Conservation (phyloP, 2,888 invertebrate genomes). For the Caenorhabditis uteleia region DNA sequence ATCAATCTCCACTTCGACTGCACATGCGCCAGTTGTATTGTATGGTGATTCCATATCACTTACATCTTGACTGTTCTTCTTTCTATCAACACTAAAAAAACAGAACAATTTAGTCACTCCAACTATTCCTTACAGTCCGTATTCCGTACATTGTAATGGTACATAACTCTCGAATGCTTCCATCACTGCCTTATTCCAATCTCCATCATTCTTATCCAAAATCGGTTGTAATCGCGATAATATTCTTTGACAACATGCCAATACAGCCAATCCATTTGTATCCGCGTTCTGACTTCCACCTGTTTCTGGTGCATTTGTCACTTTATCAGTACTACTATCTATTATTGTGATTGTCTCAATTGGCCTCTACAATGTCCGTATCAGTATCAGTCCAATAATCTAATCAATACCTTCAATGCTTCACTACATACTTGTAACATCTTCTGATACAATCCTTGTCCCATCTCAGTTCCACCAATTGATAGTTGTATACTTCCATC, state of each 20-base stretch:
- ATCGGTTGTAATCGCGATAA: conserved; percentile 16
- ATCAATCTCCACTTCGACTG: conserved; percentile 88
- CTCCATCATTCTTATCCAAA: conserved; percentile 28
- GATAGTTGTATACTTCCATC: conserved; percentile 84
- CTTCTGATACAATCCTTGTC: conserved; percentile 92
- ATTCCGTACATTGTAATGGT: conserved; percentile 49
- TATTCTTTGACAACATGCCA: conserved; percentile 61
- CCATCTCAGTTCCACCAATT: conserved; percentile 89
- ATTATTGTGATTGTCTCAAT: conserved; percentile 45
- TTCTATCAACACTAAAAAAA: conserved; percentile 41
- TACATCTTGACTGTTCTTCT: conserved; percentile 25
- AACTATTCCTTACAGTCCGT: conserved; percentile 39
- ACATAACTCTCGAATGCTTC: conserved; percentile 36
- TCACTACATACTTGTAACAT: conserved; percentile 84
- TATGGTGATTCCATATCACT: conserved; percentile 73
- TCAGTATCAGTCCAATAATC: neutral
- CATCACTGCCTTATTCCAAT: conserved; percentile 39
- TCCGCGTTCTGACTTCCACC: conserved; percentile 88
- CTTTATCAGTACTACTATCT: conserved; percentile 53
- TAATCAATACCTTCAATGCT: conserved; percentile 78
- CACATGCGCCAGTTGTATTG: conserved; percentile 84
- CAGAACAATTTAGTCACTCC: neutral
- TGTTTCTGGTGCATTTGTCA: conserved; percentile 84
- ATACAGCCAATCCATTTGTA: conserved; percentile 86
- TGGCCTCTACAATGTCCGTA: conserved; percentile 11